A percentile compares a stretch with the other conserved stretches of the same genome.
phyloP scores from a whole-genome alignment of 2,888 invertebrate species.

The Sarcophaga carnaria region DNA sequence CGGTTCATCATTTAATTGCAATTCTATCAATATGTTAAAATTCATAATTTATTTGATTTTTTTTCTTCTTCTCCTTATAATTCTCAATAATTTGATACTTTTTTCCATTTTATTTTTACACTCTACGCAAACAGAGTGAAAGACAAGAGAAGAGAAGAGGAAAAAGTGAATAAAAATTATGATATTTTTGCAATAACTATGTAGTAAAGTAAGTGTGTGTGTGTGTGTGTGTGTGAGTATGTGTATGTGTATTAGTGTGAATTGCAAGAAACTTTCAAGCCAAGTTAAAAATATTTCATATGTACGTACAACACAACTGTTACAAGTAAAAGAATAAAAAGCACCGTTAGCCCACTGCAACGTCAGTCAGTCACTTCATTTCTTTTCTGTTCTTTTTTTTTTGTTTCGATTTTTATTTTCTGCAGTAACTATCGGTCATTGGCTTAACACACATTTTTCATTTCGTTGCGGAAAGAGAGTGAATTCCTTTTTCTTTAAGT shows the following conservation, averaged over 20 bases:
- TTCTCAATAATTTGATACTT: too few species aligned
- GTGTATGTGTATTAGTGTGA: not conserved
- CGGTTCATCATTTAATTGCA: too few species aligned
- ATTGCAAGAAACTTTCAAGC: constrained; percentile 18
- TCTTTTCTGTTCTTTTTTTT: constrained; percentile 37
- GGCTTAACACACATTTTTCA: constrained; percentile 81
- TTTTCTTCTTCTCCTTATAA: too few species aligned
- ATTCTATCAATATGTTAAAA: too few species aligned
- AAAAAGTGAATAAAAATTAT: constrained; percentile 27
- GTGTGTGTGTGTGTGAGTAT: not conserved
- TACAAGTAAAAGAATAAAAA: constrained; percentile 67
- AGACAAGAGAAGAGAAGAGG: too few species aligned
- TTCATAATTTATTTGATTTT: too few species aligned
- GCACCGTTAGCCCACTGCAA: constrained; percentile 67
- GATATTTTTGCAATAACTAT: constrained; percentile 36
- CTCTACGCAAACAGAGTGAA: too few species aligned
- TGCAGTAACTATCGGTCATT: constrained; percentile 79
- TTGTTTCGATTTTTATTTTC: constrained; percentile 68
- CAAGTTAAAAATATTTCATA: constrained; percentile 55
- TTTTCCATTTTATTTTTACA: too few species aligned
- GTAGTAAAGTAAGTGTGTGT: not conserved
- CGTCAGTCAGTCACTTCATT: constrained; percentile 67
- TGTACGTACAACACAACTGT: constrained; percentile 58
- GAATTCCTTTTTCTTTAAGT: constrained; percentile 72
- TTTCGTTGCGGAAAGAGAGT: constrained; percentile 77